Evolutionary conservation across 2,888 invertebrate species (phyloP).

Genomic region (Tenthredo livida): DNA sequence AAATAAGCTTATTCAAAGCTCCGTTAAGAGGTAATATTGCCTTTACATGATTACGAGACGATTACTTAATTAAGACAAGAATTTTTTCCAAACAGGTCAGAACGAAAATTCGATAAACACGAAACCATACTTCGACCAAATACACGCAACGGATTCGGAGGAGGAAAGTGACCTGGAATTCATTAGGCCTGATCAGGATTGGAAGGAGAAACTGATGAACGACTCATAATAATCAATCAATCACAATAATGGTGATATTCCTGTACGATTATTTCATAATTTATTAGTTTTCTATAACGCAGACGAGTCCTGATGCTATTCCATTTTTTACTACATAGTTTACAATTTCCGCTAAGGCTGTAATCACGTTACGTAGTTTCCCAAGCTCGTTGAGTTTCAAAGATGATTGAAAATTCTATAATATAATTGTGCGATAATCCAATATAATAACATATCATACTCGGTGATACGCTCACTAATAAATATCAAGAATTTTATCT

Average conservation of each 20-base stretch:
- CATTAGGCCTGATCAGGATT: conserved; percentile 76
- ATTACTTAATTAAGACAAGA: neutral
- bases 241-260: neutral
- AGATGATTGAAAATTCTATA: neutral
- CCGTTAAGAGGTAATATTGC: conserved; percentile 70
- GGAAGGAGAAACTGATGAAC: conserved; percentile 23
- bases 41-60: neutral
- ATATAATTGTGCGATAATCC: neutral
- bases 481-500: neutral
- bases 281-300: neutral
- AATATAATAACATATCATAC: neutral
- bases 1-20: conserved; percentile 79
- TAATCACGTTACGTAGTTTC: neutral
- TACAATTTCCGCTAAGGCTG: neutral
- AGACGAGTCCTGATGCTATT: conserved; percentile 20
- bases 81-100: conserved; percentile 48
- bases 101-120: neutral
- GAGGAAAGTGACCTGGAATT: conserved; percentile 83
- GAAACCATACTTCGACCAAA: conserved; percentile 80
- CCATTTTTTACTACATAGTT: conserved; percentile 7
- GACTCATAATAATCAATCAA: conserved; percentile 17
- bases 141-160: conserved; percentile 82
- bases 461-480: neutral
- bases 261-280: neutral
- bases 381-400: neutral